These are phyloP conservation scores for Phocoena sinus DNA, from an alignment of 2,113 vertebrate species.

Conservation along the genomic window DNA sequence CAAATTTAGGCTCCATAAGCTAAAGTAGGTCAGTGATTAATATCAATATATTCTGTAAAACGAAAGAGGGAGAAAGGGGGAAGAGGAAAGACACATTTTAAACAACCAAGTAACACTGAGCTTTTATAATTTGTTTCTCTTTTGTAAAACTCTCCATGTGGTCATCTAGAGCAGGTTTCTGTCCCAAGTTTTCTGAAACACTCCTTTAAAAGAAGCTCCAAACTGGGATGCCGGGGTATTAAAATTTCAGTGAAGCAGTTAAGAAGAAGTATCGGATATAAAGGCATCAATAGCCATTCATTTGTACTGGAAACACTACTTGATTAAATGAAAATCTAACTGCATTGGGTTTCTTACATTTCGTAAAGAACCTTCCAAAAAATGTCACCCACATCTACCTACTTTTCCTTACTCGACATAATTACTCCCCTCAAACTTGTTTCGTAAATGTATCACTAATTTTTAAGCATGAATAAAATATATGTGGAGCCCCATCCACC, in stretches of 20 bases:
- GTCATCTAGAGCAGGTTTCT: constrained; percentile 20
- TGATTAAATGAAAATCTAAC: constrained; percentile 56
- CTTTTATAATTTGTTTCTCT: constrained; percentile 30
- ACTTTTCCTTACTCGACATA: constrained; percentile 34
- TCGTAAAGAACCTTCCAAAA: constrained; percentile 43
- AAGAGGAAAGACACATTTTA: not conserved
- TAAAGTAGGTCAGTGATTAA: not conserved
- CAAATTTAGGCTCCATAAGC: not conserved
- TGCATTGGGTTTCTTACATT: constrained; percentile 47
- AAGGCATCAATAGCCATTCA: constrained; percentile 55
- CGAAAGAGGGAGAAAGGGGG: not conserved
- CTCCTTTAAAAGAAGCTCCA: constrained; percentile 50
- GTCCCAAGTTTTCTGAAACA: constrained; percentile 60
- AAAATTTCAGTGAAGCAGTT: constrained; percentile 63
- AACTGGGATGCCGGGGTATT: constrained; percentile 38
- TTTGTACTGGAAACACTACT: constrained; percentile 42
- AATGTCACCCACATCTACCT: constrained; percentile 14
- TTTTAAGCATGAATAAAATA: constrained; percentile 43
- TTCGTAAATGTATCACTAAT: constrained; percentile 1
- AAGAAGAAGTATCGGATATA: constrained; percentile 36
- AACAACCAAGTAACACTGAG: constrained; percentile 21
- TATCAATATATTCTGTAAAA: not conserved
- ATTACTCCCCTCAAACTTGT: constrained; percentile 2
- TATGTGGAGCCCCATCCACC: not conserved
- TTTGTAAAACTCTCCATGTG: constrained; percentile 13